Evolutionary conservation across 2,113 vertebrate species (phyloP).

Genomic region (Caracal caracal): DNA sequence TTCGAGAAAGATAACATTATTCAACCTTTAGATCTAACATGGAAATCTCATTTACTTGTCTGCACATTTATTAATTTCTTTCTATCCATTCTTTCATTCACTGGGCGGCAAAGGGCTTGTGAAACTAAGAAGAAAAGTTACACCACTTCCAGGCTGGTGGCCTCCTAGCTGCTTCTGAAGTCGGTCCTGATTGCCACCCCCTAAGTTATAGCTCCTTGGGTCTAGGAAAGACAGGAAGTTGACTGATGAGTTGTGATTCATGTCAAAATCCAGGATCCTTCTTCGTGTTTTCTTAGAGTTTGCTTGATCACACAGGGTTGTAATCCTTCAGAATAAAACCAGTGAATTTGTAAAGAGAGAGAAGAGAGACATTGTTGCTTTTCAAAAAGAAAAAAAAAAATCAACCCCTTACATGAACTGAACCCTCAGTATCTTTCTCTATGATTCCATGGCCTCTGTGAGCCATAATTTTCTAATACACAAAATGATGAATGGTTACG

Average conservation of each 20-base stretch:
- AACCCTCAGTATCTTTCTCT: not conserved
- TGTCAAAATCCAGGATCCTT: not conserved
- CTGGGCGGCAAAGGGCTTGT: not conserved
- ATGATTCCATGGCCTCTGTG: not conserved
- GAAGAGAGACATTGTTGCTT: not conserved
- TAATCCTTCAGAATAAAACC: slow-evolving; percentile 14
- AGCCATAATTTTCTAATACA: not conserved
- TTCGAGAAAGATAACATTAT: not conserved
- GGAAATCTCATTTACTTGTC: not conserved
- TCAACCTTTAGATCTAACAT: not conserved
- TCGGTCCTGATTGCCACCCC: not conserved
- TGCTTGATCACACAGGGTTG: not conserved
- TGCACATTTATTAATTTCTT: not conserved
- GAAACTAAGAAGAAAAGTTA: not conserved
- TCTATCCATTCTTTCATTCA: not conserved
- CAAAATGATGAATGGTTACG: not conserved
- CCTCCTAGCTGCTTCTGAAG: not conserved
- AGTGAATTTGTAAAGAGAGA: not conserved
- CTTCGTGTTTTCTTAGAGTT: not conserved
- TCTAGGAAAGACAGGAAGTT: not conserved
- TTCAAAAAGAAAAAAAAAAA: not conserved
- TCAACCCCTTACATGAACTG: not conserved
- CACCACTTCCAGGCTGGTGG: not conserved
- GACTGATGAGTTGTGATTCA: not conserved
- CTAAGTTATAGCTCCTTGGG: not conserved